Conservation (phyloP, 2,113 vertebrate genomes). For the Petrocephalus microphthalmus region DNA sequence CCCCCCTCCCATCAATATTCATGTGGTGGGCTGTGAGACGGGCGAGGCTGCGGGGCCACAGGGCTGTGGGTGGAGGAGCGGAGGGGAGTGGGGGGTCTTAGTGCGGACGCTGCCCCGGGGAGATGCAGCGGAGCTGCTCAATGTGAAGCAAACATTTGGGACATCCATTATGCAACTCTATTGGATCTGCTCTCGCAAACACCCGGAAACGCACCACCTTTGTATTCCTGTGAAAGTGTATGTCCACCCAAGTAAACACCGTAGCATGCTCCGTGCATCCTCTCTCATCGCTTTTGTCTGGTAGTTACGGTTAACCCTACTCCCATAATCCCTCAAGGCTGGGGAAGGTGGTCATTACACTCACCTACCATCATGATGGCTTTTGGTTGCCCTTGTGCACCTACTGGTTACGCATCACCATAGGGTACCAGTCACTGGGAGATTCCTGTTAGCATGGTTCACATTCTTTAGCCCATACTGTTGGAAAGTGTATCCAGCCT, state of each 20-base stretch:
- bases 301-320: background rate
- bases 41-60: background rate
- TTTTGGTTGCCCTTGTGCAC: background rate
- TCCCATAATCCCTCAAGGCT: background rate
- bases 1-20: slow-evolving; percentile 8
- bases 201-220: background rate
- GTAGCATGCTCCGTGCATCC: background rate
- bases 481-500: background rate
- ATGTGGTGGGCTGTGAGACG: background rate
- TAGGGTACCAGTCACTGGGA: background rate
- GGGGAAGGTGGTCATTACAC: background rate
- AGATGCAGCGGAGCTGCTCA: background rate
- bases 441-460: background rate
- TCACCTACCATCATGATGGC: background rate
- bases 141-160: background rate
- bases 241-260: background rate
- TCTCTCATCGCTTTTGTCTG: background rate
- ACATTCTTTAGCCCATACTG: background rate
- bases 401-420: background rate
- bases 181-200: background rate
- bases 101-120: background rate
- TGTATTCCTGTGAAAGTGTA: background rate
- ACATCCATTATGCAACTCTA: background rate
- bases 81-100: background rate
- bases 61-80: background rate